Evolutionary conservation across 1,140 invertebrate species (phyloP), one percentile per base, ranked within the genome.

Genomic region (Dysdera silvatica): DNA sequence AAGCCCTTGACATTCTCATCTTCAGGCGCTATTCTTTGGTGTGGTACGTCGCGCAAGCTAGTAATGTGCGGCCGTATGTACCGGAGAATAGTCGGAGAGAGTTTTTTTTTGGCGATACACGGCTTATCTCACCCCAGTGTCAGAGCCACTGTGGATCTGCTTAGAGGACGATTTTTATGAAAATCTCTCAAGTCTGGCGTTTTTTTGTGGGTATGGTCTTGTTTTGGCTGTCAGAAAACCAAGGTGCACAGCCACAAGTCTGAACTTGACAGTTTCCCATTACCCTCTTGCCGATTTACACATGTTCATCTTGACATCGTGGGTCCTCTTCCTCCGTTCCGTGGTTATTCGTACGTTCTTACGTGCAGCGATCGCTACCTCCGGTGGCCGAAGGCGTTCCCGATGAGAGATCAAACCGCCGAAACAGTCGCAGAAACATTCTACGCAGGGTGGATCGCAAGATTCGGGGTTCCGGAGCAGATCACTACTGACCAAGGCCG

Each of bases 291-390:
- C 5, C 47, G 48, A 32, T 80, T 80, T 58, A 41, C 68, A 2
- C 74, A 78, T 55, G 65, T 81, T 0, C 76, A 82, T 66, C 65
- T 81, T 0, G 80, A 82, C 68, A 69, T 82, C 1, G 70, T 82
- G 8, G 76, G 77, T 0, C 78, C 75, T 0, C 45, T 82, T 1
- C 75, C 76, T 20, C 48, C 53, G 3, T 69, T 67, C 72, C 10
- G 74, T n/a, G n/a, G 71, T 18, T 72, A 64, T 48, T 40, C 33
- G 12, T 80, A 80, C 58, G 63, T 68, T 8, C 65, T 81, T 1
- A 80, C 78, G 0, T 70, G 72, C 10, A 74, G 79, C 4, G 76
- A 80, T 54, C 57, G 76, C 5, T 80, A 73, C 61, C 74, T 76
- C 0, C 57, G 74, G 16, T 81, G 71, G 73, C 74, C 72, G 0